Evolutionary conservation across 64 coral and sea anemone species (phyloP).

Genomic region (Montipora foliosa): DNA sequence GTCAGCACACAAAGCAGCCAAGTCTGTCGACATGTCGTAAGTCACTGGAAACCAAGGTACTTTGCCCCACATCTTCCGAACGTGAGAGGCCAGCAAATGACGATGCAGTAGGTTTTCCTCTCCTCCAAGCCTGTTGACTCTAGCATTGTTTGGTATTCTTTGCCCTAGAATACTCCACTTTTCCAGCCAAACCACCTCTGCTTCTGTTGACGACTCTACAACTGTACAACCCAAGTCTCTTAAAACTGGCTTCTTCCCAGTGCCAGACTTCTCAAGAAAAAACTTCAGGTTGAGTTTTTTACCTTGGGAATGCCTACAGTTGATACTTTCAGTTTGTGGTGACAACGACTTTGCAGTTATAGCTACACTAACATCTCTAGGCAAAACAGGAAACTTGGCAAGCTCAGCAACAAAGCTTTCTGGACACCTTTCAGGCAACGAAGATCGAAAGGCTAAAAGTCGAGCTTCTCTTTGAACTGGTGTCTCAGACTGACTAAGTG

Average conservation of each 20-base stretch:
- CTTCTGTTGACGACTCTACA: conserved; percentile 62
- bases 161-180: conserved; percentile 1
- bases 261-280: conserved; percentile 56
- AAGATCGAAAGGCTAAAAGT: conserved; percentile 61
- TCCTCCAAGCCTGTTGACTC: conserved; percentile 64
- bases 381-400: not conserved
- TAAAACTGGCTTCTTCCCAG: conserved; percentile 41
- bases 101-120: conserved; percentile 73
- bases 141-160: conserved; percentile 28
- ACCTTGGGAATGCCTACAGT: not conserved
- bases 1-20: conserved; percentile 77
- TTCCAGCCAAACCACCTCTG: conserved; percentile 77
- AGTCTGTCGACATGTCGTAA: conserved; percentile 61
- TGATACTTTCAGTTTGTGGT: not conserved
- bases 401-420: conserved; percentile 67
- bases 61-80: conserved; percentile 59
- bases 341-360: conserved; percentile 10
- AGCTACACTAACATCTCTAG: conserved; percentile 4
- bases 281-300: conserved; percentile 68
- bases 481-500: conserved; percentile 53
- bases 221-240: conserved; percentile 72
- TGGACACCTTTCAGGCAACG: conserved; percentile 58
- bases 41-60: conserved; percentile 80
- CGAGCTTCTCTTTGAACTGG: conserved; percentile 72
- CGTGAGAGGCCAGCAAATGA: conserved; percentile 53